Conservation (phyloP, 2,113 vertebrate species). For the Chloebia gouldiae region DNA sequence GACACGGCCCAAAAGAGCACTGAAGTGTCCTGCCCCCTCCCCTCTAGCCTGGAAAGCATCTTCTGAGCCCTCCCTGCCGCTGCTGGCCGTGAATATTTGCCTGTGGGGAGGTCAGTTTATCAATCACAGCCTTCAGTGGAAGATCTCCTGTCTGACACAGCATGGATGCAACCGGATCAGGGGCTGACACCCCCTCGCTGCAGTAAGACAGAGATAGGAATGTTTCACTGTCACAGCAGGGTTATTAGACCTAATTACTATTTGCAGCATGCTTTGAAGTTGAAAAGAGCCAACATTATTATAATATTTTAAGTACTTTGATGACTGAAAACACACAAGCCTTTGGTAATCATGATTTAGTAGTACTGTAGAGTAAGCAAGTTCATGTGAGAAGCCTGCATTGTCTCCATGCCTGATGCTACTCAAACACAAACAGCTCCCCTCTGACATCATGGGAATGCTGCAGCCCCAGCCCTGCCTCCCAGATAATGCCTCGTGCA, state of each 20-base stretch:
- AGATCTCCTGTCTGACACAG: background rate
- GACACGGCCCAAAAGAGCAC: background rate
- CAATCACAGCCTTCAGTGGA: background rate
- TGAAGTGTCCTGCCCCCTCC: background rate
- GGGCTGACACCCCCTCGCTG: background rate
- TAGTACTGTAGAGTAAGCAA: background rate
- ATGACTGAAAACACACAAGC: conserved; percentile 27
- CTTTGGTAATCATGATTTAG: conserved; percentile 24
- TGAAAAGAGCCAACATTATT: conserved; percentile 35
- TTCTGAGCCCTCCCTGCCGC: background rate
- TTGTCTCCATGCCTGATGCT: background rate
- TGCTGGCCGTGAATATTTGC: background rate
- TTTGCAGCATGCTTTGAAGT: conserved; percentile 11
- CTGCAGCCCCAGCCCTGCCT: background rate
- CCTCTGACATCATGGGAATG: conserved; percentile 29
- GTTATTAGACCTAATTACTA: conserved; percentile 46
- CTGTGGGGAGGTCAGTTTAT: background rate
- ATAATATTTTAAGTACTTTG: conserved; percentile 50
- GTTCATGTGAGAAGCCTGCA: conserved; percentile 27
- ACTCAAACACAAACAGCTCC: conserved; percentile 14
- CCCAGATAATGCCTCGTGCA: background rate
- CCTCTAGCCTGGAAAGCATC: background rate
- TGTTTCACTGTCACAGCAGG: conserved; percentile 35
- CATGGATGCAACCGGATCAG: background rate
- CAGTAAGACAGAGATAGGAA: background rate